Evolutionary conservation across 2,113 vertebrate species (phyloP).

Genomic region (Chionomys nivalis): DNA sequence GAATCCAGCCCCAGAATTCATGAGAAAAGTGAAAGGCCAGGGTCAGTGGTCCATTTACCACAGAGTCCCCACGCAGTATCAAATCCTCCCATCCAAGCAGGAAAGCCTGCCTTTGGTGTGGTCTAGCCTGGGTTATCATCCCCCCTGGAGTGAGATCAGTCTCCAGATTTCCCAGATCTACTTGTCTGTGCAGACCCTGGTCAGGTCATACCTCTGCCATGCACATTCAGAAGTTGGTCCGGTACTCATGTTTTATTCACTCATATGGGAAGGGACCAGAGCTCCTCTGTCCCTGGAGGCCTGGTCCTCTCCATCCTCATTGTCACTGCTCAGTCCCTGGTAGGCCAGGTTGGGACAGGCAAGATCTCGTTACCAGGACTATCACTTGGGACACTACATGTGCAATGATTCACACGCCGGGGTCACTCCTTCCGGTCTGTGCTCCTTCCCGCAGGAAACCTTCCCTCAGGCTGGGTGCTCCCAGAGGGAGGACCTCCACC

Average conservation of each 20-base stretch:
- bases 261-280: not conserved
- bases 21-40: not conserved
- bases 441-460: no score
- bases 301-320: not conserved
- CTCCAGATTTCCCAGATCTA: not conserved
- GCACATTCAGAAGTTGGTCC: not conserved
- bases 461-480: not conserved
- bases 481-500: not conserved
- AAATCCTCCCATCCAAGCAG: not conserved
- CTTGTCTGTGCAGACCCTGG: not conserved
- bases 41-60: not conserved
- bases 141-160: no score
- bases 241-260: not conserved
- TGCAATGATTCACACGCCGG: not conserved
- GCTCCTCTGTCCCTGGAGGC: not conserved
- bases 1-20: not conserved
- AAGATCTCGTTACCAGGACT: not conserved
- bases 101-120: not conserved
- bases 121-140: not conserved
- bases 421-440: not conserved
- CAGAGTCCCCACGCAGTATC: not conserved
- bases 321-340: not conserved
- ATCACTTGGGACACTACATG: not conserved
- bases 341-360: not conserved
- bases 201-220: not conserved